Conservation (phyloP, 2,797 vertebrate genomes). For the Thunnus albacares region DNA sequence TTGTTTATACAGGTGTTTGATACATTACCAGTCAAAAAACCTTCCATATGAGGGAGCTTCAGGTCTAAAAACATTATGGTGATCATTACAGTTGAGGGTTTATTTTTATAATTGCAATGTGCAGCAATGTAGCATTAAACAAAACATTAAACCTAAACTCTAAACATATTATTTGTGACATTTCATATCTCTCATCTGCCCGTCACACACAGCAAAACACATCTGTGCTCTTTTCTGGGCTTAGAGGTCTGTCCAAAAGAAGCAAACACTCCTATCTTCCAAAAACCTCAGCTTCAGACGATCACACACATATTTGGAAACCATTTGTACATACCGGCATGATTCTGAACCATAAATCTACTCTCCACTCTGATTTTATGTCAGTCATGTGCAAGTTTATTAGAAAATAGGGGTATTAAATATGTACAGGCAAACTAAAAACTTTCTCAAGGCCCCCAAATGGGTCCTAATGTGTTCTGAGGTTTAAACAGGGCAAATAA, state of each 20-base stretch:
- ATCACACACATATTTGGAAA: slow-evolving; percentile 43
- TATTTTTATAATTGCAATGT: slow-evolving; percentile 12
- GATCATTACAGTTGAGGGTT: slow-evolving; percentile 1
- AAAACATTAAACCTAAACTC: not conserved
- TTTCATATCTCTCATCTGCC: slow-evolving; percentile 15
- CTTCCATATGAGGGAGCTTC: not conserved
- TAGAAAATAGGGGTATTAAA: slow-evolving; percentile 2
- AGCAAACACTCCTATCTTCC: slow-evolving; percentile 32
- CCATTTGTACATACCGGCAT: slow-evolving; percentile 42
- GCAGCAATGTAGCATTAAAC: not conserved
- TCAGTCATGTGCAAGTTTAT: slow-evolving; percentile 22
- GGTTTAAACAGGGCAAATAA: slow-evolving; percentile 3
- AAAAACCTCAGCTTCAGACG: slow-evolving; percentile 20
- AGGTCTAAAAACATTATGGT: slow-evolving; percentile 19
- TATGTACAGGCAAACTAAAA: slow-evolving; percentile 7
- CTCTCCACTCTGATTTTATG: slow-evolving; percentile 10
- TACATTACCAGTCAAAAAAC: not conserved
- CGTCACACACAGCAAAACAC: slow-evolving; percentile 9
- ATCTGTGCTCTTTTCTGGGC: slow-evolving; percentile 3
- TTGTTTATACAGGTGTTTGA: slow-evolving; percentile 22
- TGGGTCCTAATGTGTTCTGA: slow-evolving; percentile 21
- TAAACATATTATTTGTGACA: not conserved
- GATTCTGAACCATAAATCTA: slow-evolving; percentile 17
- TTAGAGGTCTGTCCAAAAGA: slow-evolving; percentile 28
- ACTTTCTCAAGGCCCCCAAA: slow-evolving; percentile 1